Base-by-base conservation (phyloP, 2,888 invertebrate species). In the Eupeodes latifasciatus region DNA sequence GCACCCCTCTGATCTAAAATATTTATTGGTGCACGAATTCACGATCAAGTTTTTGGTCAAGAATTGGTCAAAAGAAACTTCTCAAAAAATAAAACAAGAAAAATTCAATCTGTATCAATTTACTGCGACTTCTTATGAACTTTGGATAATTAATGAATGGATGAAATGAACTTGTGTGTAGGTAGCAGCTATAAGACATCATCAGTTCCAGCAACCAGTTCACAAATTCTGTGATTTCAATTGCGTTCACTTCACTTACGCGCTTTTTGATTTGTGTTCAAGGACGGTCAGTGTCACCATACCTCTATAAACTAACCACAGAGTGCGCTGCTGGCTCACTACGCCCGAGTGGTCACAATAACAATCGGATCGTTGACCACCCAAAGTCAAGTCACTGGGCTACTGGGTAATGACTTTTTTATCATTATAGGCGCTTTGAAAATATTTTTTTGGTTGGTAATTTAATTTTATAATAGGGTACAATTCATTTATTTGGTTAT, bases 201-300 rank as follows among this genome's bases (percentile, higher is more conserved):
- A 40, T 9, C 40, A 40, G 9, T 5, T 9, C 5, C 40, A 40
- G 40, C 34, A 74, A 69, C 16, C 51, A 57, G 78, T 76, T 66
- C 51, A 76, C 49, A 64, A 82, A 51, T 75, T 69, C 19, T n/a
- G n/a, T 14, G 10, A 59, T 66, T 49, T 27, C 55, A 64, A 57
- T 27, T 27, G 27, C 59, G 19, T 67, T 55, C 78, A 81, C 74
- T 74, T 51, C 36, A 49, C 27, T 64, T 59, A 64, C 57, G 71
- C 72, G 66, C 44, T 61, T 69, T 78, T 59, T 49, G 79, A 7
- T 64, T 47, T 19, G 5, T 53, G 9, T 12, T 19, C 83, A 83
- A 87, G 83, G 86, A 80, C 86, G 86, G 83, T 87, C 86, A 87
- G 86, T 87, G 86, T 87, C 86, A 80, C 72, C 86, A 83, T 79